Base-by-base conservation (phyloP, 2,113 vertebrate genomes). In the Perognathus longimembris region DNA sequence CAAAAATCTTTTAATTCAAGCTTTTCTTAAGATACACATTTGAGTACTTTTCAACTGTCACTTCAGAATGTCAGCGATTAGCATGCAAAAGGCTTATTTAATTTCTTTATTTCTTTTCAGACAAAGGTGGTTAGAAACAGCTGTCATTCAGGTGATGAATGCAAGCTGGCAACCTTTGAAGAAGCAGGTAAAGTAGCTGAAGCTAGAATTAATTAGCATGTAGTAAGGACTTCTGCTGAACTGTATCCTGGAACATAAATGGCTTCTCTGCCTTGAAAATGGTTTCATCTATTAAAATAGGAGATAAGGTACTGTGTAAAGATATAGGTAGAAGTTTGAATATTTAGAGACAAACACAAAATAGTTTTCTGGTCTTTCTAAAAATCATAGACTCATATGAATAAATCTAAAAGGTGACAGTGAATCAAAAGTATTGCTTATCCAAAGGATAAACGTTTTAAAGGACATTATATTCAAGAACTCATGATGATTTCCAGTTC, bases 121-220 rank as follows among this genome's bases (percentile, higher is more conserved):
- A 83, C 84, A 94, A 96, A 98, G 97, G 92, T 97, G 92, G 95
- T 96, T 97, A 92, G 95, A 96, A 98, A 96, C 97, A 98, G 97
- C 97, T 98, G 98, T 97, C 98, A 98, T 59, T 98, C 98, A 97
- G 97, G 96, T 97, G 98, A 98, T 97, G 97, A 98, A 98, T 97
- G 96, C 96, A 98, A 97, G 94, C 97, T 98, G 96, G 96, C 97
- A 98, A 97, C 92, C 96, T 96, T 97, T 97, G 97, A 98, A 97
- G 95, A 95, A 97, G 98, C 97, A 98, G 97, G 97, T 97, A 97
- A 96, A 96, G 93, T 90, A 96, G 96, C 97, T 63, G 96, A 97
- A 93, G 92, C 97, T 96, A 87, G 97, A 98, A 98, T 98, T 97
- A 98, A 98, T 98, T 98, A 98, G 97, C 97, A 98, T 97, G 97